Conservation (phyloP, 2,113 vertebrate genomes). For the Alligator mississippiensis region DNA sequence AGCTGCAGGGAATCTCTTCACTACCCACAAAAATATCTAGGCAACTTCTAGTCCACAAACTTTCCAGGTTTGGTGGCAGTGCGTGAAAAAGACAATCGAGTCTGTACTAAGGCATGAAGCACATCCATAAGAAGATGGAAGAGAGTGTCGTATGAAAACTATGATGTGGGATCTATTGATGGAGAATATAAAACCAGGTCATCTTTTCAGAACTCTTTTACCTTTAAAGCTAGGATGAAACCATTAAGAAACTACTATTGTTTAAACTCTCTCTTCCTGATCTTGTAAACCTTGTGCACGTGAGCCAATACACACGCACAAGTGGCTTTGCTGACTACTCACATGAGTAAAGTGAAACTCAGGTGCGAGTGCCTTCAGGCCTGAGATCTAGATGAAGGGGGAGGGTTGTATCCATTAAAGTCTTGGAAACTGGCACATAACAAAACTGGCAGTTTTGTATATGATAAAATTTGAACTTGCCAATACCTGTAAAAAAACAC, state of each 20-base stretch:
- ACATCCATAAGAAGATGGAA: background rate
- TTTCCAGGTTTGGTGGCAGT: background rate
- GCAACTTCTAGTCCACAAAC: background rate
- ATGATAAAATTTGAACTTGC: background rate
- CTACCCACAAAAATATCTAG: background rate
- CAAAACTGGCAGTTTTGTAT: background rate
- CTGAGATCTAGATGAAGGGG: background rate
- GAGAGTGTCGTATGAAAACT: background rate
- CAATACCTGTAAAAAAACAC: background rate
- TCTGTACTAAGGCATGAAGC: fast-evolving
- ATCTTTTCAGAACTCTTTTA: background rate
- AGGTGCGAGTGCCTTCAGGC: background rate
- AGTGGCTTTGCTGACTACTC: background rate
- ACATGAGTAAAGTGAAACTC: background rate
- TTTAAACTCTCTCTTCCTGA: background rate
- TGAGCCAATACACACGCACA: background rate
- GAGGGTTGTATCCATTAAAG: background rate
- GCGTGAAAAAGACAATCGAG: background rate
- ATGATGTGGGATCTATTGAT: background rate
- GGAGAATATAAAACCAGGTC: background rate
- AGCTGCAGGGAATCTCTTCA: background rate
- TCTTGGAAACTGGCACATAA: background rate
- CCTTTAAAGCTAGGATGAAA: background rate
- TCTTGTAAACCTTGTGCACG: background rate
- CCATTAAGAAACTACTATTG: background rate